Evolutionary conservation across 2,797 vertebrate genomes (phyloP).

Genomic region (Brachyrhaphis roseni): DNA sequence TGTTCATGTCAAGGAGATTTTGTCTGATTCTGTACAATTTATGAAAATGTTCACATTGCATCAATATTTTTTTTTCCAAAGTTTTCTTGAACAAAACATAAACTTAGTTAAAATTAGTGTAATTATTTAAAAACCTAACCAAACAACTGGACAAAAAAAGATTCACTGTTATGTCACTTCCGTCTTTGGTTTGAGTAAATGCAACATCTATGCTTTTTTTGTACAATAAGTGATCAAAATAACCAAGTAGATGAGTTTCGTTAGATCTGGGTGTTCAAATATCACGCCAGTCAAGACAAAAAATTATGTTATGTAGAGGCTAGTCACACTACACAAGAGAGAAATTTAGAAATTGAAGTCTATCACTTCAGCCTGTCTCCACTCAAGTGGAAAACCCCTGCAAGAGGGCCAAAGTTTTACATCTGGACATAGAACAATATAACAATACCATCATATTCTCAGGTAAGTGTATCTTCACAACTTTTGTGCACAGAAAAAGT

Average conservation of each 20-base stretch:
- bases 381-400: neutral
- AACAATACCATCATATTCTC: neutral
- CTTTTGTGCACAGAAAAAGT: too few relatives aligned
- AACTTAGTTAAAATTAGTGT: neutral
- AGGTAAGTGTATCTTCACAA: neutral
- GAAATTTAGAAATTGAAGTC: neutral
- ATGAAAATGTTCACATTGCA: neutral
- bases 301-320: neutral
- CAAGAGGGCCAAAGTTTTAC: neutral
- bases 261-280: neutral
- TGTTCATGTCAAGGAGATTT: neutral
- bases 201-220: neutral
- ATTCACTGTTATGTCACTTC: neutral
- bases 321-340: neutral
- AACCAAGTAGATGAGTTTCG: neutral
- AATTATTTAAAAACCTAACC: neutral
- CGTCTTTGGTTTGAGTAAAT: neutral
- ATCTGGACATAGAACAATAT: neutral
- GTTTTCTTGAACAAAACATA: neutral
- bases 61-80: neutral
- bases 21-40: neutral
- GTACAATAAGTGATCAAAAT: neutral
- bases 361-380: neutral
- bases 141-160: neutral
- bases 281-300: neutral